Evolutionary conservation across 2,113 vertebrate genomes (phyloP).

Genomic region (Ammodramus savannarum): DNA sequence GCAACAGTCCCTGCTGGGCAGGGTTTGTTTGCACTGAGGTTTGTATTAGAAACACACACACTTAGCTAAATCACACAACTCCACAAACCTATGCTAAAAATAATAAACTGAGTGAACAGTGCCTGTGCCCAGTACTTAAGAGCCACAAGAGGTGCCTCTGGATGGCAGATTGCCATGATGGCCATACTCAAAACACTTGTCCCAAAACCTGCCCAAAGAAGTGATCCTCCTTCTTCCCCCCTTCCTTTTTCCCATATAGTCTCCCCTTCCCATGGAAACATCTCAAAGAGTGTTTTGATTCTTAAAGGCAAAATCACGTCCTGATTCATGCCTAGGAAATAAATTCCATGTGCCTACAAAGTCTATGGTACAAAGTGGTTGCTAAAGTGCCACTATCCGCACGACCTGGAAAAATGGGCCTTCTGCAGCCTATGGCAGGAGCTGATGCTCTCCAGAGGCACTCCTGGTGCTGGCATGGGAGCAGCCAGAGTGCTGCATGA

Average conservation of each 20-base stretch:
- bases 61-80: background rate
- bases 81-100: background rate
- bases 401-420: background rate
- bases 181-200: background rate
- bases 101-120: background rate
- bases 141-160: background rate
- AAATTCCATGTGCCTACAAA: background rate
- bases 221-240: background rate
- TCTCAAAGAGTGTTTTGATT: background rate
- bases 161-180: background rate
- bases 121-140: background rate
- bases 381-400: background rate
- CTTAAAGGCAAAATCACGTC: background rate
- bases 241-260: background rate
- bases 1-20: background rate
- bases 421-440: background rate
- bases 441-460: fast-evolving
- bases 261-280: background rate
- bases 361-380: fast-evolving
- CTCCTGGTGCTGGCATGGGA: fast-evolving
- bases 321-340: background rate
- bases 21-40: slow-evolving; percentile 12
- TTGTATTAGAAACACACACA: slow-evolving; percentile 6
- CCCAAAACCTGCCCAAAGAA: background rate
- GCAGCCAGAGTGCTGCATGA: fast-evolving